Percentiles rank a stretch among this genome's conserved stretches.
Evolutionary conservation across 2,113 vertebrate genomes (phyloP).

Genomic region (Sorex araneus): DNA sequence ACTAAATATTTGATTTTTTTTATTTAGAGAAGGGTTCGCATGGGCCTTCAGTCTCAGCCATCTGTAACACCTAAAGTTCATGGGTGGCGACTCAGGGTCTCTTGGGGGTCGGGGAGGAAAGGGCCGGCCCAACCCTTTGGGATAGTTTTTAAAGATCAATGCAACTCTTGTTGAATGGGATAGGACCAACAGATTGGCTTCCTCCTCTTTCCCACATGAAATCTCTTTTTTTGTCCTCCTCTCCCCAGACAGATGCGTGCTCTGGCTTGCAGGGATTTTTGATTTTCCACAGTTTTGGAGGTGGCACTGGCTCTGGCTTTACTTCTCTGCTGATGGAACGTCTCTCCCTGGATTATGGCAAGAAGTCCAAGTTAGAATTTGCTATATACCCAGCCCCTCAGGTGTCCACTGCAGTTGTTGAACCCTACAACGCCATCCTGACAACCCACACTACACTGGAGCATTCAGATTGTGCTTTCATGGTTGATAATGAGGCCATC

Average conservation of each 20-base stretch:
- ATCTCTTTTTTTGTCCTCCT: background rate
- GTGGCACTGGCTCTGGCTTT: conserved; percentile 91
- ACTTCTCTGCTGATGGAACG: conserved; percentile 96
- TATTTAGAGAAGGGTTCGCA: background rate
- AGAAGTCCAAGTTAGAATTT: conserved; percentile 96
- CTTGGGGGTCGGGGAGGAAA: too few species aligned
- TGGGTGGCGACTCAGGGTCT: too few species aligned
- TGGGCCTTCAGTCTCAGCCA: background rate
- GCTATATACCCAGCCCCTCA: conserved; percentile 95
- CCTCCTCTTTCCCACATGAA: background rate
- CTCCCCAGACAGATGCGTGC: conserved; percentile 89
- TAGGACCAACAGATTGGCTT: background rate
- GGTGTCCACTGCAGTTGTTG: conserved; percentile 91
- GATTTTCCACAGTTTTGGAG: conserved; percentile 93
- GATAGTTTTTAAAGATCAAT: too few species aligned
- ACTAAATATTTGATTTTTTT: background rate
- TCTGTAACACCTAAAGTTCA: background rate
- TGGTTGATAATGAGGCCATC: conserved; percentile 93
- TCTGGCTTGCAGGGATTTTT: conserved; percentile 92
- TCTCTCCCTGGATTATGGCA: conserved; percentile 95
- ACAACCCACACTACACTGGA: conserved; percentile 91
- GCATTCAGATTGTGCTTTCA: conserved; percentile 92
- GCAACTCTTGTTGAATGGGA: background rate
- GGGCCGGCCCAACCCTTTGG: too few species aligned
- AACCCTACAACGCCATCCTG: conserved; percentile 93